These are phyloP conservation scores for Mythimna pallens DNA, from an alignment of 2,888 invertebrate genomes.

Conservation along the genomic window DNA sequence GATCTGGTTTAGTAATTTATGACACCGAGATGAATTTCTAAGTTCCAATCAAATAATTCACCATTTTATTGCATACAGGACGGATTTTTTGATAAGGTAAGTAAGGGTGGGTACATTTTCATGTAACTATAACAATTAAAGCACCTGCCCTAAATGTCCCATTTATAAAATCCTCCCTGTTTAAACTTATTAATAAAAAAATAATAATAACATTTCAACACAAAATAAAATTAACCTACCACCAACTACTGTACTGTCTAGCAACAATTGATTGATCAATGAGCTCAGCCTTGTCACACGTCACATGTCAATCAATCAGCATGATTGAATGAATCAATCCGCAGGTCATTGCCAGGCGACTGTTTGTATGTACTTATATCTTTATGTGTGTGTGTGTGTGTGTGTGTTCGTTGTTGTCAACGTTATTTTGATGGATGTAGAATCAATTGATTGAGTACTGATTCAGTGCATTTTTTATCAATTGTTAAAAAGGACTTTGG, in stretches of 20 bases:
- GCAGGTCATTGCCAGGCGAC: slow-evolving; percentile 56
- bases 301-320: slow-evolving; percentile 64
- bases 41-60: not conserved
- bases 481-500: slow-evolving; percentile 37
- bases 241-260: slow-evolving; percentile 13
- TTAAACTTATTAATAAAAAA: too few species aligned
- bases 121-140: too few species aligned
- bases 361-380: slow-evolving; percentile 16
- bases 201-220: not conserved
- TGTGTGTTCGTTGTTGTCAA: slow-evolving; percentile 47
- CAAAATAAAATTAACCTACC: not conserved
- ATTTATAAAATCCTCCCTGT: too few species aligned
- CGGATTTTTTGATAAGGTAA: too few species aligned
- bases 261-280: slow-evolving; percentile 50
- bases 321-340: slow-evolving; percentile 63
- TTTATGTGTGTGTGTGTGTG: slow-evolving; percentile 4
- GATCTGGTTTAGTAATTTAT: too few species aligned
- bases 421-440: slow-evolving; percentile 57
- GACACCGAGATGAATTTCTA: too few species aligned
- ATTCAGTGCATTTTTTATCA: slow-evolving; percentile 49
- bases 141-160: too few species aligned
- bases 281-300: slow-evolving; percentile 43
- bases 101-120: too few species aligned
- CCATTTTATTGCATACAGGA: too few species aligned
- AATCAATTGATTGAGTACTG: slow-evolving; percentile 45